phyloP scores from a whole-genome alignment of 92 coral and sea anemone species.

The Porites rus region DNA sequence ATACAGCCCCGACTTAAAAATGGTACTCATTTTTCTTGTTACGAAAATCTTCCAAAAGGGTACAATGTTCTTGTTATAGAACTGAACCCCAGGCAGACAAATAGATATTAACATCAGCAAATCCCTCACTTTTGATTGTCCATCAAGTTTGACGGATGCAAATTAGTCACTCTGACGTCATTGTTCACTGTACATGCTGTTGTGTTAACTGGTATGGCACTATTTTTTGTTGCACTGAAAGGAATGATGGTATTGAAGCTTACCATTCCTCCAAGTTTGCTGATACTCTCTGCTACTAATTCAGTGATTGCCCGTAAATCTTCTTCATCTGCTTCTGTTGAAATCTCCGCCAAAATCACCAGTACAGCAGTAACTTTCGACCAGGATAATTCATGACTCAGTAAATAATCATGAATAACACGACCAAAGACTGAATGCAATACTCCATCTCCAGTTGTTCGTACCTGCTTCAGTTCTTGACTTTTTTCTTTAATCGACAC shows the following conservation, averaged over 20 bases:
- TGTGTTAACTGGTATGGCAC: no score
- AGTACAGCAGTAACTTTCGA: not conserved
- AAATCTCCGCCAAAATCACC: constrained; percentile 3
- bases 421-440: not conserved
- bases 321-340: not conserved
- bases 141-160: no score
- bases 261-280: constrained; percentile 13
- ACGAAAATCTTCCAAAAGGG: no score
- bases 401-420: not conserved
- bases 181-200: no score
- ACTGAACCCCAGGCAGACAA: no score
- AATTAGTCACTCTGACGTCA: no score
- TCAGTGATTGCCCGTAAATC: not conserved
- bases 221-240: no score
- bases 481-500: not conserved
- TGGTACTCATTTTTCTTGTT: no score
- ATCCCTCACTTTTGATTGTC: no score
- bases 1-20: no score
- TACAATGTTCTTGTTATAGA: no score
- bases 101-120: no score
- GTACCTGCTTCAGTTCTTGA: constrained; percentile 1
- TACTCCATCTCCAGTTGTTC: not conserved
- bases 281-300: not conserved
- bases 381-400: not conserved
- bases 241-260: not conserved